Evolutionary conservation across 1,140 invertebrate genomes (phyloP), one percentile per base, ranked within the genome.

Genomic region (Aphidius ervi): DNA sequence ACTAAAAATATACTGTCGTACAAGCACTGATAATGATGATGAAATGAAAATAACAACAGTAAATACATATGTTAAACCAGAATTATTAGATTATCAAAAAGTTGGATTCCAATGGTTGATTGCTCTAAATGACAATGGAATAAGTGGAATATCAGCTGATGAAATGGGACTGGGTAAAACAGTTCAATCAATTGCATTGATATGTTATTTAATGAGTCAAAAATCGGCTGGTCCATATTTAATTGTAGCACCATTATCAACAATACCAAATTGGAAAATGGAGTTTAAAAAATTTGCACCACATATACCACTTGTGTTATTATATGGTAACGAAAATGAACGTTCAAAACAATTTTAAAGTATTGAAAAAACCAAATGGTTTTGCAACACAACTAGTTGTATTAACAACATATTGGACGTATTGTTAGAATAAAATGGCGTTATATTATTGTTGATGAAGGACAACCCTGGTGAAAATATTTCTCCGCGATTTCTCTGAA

Each of bases 121-220:
- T 69, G 58, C 71, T 1, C 71, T 93, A 66, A 85, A 86, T 70
- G 79, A 86, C 59, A 86, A 89, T 71, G 83, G 86, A 16, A 65
- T 91, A 4, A 91, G 90, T 80, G 88, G 88, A 7, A 92, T 92
- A 67, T 75, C 92, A 37, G 90, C 87, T 6, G 90, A 92, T 80
- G 90, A 92, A 82, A 92, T 92, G 90, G 90, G 88, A 61, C 73
- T 91, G 4, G 88, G 88, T 16, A 90, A 91, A 74, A 91, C 89
- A 5, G 77, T 90, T 56, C 88, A 91, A 76, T 80, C 84, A 3
- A 88, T 91, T 61, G 82, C 86, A 1, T 77, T 89, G 8, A 59
- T 86, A 7, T 72, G 78, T 58, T 77, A 87, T 68, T 69, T 89
- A 16, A 72, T 85, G 20, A 80, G 82, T 47, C 74, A 73, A 66